These are phyloP conservation scores for Turritopsis rubra DNA, from an alignment of 30 jellyfish, hydroid and myxozoan genomes.

Conservation along the genomic window DNA sequence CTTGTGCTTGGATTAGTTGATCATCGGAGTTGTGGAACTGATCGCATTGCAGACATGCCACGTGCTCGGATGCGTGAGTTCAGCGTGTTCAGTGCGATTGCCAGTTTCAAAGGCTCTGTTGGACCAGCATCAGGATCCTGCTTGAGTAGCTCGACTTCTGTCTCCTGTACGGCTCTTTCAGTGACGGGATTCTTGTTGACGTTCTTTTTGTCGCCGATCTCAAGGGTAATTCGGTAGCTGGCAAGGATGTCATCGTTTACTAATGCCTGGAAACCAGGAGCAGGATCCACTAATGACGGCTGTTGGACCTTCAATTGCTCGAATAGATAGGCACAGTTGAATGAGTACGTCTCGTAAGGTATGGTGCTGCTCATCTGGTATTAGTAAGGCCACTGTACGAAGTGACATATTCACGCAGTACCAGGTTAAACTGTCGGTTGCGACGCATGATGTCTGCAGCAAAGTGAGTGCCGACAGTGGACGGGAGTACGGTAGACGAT, in stretches of 20 bases:
- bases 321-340: not conserved
- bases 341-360: slow-evolving; percentile 31
- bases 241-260: slow-evolving; percentile 4
- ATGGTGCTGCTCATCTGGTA: too few relatives aligned
- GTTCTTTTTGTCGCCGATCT: slow-evolving; percentile 31
- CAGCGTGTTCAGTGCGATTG: slow-evolving; percentile 30
- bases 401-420: slow-evolving; percentile 27
- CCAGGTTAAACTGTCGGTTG: slow-evolving; percentile 31
- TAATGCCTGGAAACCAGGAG: too few relatives aligned
- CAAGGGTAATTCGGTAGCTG: slow-evolving; percentile 26
- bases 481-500: slow-evolving; percentile 12
- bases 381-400: too few relatives aligned
- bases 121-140: slow-evolving; percentile 26
- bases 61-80: slow-evolving; percentile 38
- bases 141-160: slow-evolving; percentile 35
- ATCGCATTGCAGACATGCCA: slow-evolving; percentile 38
- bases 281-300: slow-evolving; percentile 21
- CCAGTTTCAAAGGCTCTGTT: slow-evolving; percentile 14
- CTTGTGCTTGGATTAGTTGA: not conserved
- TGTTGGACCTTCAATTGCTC: slow-evolving; percentile 32
- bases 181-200: slow-evolving; percentile 44
- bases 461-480: slow-evolving; percentile 29
- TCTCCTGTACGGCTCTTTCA: slow-evolving; percentile 43
- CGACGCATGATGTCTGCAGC: slow-evolving; percentile 48
- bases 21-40: slow-evolving; percentile 33